Evolutionary conservation across 1,140 invertebrate genomes (phyloP), one percentile per base, ranked within the genome.

Genomic region (Idris sp.): DNA sequence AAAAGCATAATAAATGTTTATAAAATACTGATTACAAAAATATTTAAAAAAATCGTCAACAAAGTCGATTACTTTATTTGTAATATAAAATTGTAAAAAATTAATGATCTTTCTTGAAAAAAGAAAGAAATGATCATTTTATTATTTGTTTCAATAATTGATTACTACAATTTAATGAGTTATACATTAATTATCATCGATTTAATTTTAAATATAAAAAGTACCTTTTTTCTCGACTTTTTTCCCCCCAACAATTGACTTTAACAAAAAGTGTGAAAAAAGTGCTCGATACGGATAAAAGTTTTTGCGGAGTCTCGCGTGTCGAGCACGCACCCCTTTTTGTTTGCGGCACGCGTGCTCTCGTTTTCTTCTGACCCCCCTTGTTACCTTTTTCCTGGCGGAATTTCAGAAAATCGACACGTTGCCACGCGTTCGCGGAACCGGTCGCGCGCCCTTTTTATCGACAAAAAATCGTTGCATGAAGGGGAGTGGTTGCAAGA

Each of bases 381-480:
- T 58, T 58, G 38, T 35, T 53, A 11, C 36, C 48, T 46, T 74
- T 76, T 74, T 53, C 44, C 75, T n/a, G 49, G 31, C 16, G 61
- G 71, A 77, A 77, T 74, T 74, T 74, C 51, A 56, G 48, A 74
- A 77, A 77, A 74, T 69, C 49, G 68, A 71, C 58, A 19, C 62
- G 30, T 49, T 30, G 73, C 59, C 73, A 76, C 74, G 61, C 68
- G 62, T 31, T 51, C 72, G 72, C 56, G 49, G 26, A 64, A 73
- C 62, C 53, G 58, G 54, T 65, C 65, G 62, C 51, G 56, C 77
- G 48, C 64, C 59, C 54, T 48, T 30, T 51, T 3, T 7, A 2
- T 22, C 9, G 22, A 54, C 8, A 74, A 64, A 68, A 68, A 58
- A 59, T 44, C 65, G 44, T 49, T 69, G 54, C 44, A 58, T 28